phyloP scores from a whole-genome alignment of 92 coral and sea anemone genomes.

The Hydrozoanthus gracilis region DNA sequence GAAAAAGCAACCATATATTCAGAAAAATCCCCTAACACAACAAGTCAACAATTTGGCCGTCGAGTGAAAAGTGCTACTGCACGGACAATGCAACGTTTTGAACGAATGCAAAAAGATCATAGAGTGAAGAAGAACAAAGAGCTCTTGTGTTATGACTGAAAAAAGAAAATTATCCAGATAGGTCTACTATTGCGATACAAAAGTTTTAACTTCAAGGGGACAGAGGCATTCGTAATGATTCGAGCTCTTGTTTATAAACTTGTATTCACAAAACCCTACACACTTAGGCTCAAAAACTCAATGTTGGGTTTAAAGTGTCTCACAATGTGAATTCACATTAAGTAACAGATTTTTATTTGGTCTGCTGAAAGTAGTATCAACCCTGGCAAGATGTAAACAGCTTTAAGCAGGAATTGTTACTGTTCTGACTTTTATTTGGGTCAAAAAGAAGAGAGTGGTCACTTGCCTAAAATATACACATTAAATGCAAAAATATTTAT shows the following conservation, averaged over 20 bases:
- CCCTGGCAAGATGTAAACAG: too few relatives aligned
- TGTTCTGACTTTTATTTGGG: too few relatives aligned
- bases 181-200: background rate
- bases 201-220: background rate
- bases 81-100: constrained; percentile 85
- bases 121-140: constrained; percentile 72
- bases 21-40: constrained; percentile 88
- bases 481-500: too few relatives aligned
- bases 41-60: constrained; percentile 89
- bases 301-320: too few relatives aligned
- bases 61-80: constrained; percentile 89
- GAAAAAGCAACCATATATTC: constrained; percentile 73
- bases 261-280: too few relatives aligned
- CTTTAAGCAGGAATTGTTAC: too few relatives aligned
- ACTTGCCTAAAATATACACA: too few relatives aligned
- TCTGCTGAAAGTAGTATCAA: too few relatives aligned
- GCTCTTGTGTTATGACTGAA: constrained; percentile 48
- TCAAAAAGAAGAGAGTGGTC: too few relatives aligned
- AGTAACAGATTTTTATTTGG: too few relatives aligned
- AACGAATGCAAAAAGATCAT: constrained; percentile 75
- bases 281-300: too few relatives aligned
- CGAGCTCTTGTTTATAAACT: background rate
- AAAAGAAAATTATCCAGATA: background rate
- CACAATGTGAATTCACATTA: too few relatives aligned
- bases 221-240: background rate